These are phyloP conservation scores for Brachionus sp. DNA, from an alignment of 1,140 invertebrate species.

Conservation along the genomic window DNA sequence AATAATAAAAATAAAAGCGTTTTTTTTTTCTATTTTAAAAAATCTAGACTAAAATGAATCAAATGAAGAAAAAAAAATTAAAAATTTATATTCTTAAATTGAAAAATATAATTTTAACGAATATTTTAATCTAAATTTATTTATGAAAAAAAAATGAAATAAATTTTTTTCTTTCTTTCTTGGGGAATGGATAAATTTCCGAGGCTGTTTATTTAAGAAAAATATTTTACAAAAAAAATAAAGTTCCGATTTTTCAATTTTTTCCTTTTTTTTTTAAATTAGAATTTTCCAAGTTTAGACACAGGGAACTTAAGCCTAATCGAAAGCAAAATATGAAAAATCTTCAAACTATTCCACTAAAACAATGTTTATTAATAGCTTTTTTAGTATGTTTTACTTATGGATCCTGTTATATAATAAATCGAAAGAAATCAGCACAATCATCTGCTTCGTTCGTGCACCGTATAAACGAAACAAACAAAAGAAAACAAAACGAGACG, in stretches of 20 bases:
- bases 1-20: too few species aligned
- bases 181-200: background rate
- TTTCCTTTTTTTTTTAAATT: background rate
- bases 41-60: too few species aligned
- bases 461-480: background rate
- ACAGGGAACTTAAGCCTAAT: background rate
- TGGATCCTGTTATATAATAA: background rate
- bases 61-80: too few species aligned
- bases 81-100: background rate
- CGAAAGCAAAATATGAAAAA: background rate
- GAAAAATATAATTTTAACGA: background rate
- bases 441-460: background rate
- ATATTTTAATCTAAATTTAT: background rate
- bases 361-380: background rate
- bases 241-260: background rate
- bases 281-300: background rate
- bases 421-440: background rate
- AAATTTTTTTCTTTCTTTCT: background rate
- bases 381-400: conserved; percentile 6
- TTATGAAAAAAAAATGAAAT: background rate
- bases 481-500: background rate
- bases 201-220: background rate
- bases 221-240: background rate
- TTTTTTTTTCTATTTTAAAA: too few species aligned
- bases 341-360: background rate